Base-by-base conservation (phyloP, 2,797 vertebrate genomes). In the Lithobates pipiens region DNA sequence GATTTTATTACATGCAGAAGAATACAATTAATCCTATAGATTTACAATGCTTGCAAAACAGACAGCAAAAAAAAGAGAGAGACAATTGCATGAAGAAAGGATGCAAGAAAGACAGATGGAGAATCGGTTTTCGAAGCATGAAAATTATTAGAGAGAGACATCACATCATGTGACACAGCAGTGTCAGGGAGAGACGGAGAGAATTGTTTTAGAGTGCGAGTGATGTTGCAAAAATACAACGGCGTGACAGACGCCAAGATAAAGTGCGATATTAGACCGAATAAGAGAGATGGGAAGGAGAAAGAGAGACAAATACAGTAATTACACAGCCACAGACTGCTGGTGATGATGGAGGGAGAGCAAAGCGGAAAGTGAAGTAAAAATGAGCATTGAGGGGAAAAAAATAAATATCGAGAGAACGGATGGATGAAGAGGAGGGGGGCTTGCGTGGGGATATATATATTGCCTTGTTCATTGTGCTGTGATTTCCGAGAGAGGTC, bases 401-500 rank as follows among this genome's bases (percentile, higher is more conserved):
- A 65, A 44, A 83, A 77, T 72, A 77, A 83, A 77, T 73, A 27
- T 68, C 2, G 36, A 44, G 50, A 86, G 54, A 42, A 34, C 73
- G 85, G 74, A 77, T 44, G 46, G 79, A 82, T 77, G 65, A 77
- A 83, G n/a, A 42, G 29, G 16, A 46, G 36, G 50, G 50, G 79
- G 80, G 74, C 10, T 32, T 7, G 39, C 6, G 27, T 0, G 9
- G 74, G 76, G 82, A 83, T 78, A 83, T 83, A 83, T 83, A 83
- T 83, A 83, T 87, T 72, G 67, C 80, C 73, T 79, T 83, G 80
- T 83, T 87, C 76, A 79, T 83, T 83, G 85, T 75, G 85, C 85
- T 87, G 85, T 87, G 85, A 87, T 87, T 87, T 87, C 85, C 63
- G 34, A 83, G 85, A 87, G 85, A 87, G 85, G 85, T 87, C 85